phyloP scores from a whole-genome alignment of 2,888 invertebrate species.

The Salticus scenicus region DNA sequence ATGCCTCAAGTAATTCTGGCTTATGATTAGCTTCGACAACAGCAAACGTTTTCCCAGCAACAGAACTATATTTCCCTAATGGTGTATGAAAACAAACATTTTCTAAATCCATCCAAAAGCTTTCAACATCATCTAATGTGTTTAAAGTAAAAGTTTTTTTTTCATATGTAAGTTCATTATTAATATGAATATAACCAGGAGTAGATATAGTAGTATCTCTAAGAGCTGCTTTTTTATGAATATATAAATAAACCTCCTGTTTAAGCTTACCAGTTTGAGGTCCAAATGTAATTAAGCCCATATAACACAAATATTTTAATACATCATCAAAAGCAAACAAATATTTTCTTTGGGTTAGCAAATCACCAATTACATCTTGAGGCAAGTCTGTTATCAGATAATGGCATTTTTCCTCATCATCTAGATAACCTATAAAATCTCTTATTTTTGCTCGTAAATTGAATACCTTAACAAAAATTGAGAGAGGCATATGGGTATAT shows the following conservation, averaged over 20 bases:
- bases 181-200: constrained; percentile 80
- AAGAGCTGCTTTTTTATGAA: constrained; percentile 81
- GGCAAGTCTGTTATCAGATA: constrained; percentile 81
- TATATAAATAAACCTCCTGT: constrained; percentile 82
- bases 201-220: constrained; percentile 82
- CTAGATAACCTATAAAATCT: constrained; percentile 79
- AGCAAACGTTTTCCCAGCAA: constrained; percentile 65
- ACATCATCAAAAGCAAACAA: constrained; percentile 80
- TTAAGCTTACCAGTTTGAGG: constrained; percentile 82
- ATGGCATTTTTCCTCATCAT: constrained; percentile 82
- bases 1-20: constrained; percentile 77
- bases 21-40: constrained; percentile 75
- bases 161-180: constrained; percentile 79
- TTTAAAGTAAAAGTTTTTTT: constrained; percentile 79
- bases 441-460: constrained; percentile 80
- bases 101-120: constrained; percentile 80
- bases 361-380: constrained; percentile 77
- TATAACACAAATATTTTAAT: constrained; percentile 80
- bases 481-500: constrained; percentile 83
- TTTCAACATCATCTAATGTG: constrained; percentile 79
- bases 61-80: constrained; percentile 77
- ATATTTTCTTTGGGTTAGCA: constrained; percentile 80
- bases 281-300: constrained; percentile 82
- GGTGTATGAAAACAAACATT: constrained; percentile 82
- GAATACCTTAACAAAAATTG: constrained; percentile 82